A percentile compares a stretch with the other conserved stretches of the same genome.
Evolutionary conservation across 2,113 vertebrate genomes (phyloP).

Genomic region (Poicephalus gulielmi): DNA sequence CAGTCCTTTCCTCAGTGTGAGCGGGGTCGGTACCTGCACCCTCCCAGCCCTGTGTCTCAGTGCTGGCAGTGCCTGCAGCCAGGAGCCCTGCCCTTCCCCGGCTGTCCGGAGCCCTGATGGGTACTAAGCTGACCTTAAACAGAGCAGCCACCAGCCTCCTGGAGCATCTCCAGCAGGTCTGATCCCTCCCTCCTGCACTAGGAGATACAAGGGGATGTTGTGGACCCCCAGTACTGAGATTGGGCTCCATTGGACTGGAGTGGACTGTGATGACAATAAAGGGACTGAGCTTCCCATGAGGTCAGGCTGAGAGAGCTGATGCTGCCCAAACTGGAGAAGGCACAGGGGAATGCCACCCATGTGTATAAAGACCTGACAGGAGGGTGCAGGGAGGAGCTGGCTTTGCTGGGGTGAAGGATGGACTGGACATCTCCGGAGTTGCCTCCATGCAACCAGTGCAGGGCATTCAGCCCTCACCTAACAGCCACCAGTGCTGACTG

Average conservation of each 20-base stretch:
- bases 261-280: not conserved
- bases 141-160: not conserved
- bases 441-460: accelerated
- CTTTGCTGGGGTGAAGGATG: not conserved
- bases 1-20: accelerated
- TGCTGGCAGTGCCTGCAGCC: accelerated
- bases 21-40: not conserved
- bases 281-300: not conserved
- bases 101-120: not conserved
- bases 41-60: not conserved
- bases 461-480: no score
- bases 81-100: not conserved
- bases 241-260: not conserved
- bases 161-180: not conserved
- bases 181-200: not conserved
- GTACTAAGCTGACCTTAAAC: not conserved
- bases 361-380: not conserved
- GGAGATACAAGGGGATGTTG: not conserved
- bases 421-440: not conserved
- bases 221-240: not conserved
- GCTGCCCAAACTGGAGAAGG: not conserved
- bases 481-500: not conserved
- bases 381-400: not conserved
- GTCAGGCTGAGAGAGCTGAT: not conserved
- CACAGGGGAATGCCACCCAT: accelerated